Evolutionary conservation across 2,888 invertebrate species (phyloP), one percentile per base, ranked within the genome.

Genomic region (Caprella mutica): DNA sequence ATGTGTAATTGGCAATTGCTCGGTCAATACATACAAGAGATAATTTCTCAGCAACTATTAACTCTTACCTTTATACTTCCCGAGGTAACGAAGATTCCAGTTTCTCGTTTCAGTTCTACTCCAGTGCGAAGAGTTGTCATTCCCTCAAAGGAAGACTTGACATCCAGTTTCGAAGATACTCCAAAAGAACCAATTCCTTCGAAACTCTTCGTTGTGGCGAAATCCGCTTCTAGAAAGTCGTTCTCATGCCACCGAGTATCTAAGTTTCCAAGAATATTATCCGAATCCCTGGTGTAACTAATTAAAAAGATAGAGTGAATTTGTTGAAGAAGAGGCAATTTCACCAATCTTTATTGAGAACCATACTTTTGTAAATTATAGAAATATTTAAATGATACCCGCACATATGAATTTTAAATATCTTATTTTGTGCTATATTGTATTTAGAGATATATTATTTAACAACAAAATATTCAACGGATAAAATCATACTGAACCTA

Each of bases 91-190:
- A 61, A n/a, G 14, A 61, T 38, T 12, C 50, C 53, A 3, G 40
- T 29, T 40, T 38, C 55, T 42, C 57, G 57, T 52, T 57, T 50
- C 12, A 61, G n/a, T 14, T 33, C 29, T 30, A 39, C 55, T 19
- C 57, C 61, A 17, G 61, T 57, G 29, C 54, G 57, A 42, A 54
- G 56, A 17, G 44, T 54, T 24, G 57, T 40, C 24, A 61, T 54
- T 12, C 61, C 61, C 46, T 52, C 54, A 46, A 61, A 61, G 12
- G 61, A 61, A 9, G 61, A 61, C 30, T 55, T 61, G 24, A 61
- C 46, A 19, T 61, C 61, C 52, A 61, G 52, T 19, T 52, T 57
- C 19, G 50, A 54, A 26, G 33, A 33, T 43, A 5, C 51, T 3
- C 48, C 30, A n/a, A 48, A 48, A n/a, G 21, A 21, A 9, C 48